Evolutionary conservation across 2,888 invertebrate genomes (phyloP).

Genomic region (Galeruca laticollis): DNA sequence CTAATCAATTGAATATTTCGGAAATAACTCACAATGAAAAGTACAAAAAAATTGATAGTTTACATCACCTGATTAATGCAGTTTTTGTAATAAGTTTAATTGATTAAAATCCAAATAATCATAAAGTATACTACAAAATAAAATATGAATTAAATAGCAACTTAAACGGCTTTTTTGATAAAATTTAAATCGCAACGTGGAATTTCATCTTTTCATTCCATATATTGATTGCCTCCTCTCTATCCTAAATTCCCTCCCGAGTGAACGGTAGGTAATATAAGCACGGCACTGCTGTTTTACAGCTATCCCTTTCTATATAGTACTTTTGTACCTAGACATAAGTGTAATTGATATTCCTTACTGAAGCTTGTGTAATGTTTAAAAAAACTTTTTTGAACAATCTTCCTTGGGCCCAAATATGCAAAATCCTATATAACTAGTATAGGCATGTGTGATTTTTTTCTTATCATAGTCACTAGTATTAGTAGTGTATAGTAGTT

Average conservation of each 20-base stretch:
- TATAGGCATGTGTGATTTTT: conserved; percentile 68
- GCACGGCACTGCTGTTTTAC: conserved; percentile 61
- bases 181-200: neutral
- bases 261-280: conserved; percentile 49
- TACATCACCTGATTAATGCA: no score
- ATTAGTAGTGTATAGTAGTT: conserved; percentile 60
- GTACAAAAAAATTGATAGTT: no score
- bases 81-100: no score
- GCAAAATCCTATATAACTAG: conserved; percentile 63
- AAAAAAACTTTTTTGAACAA: conserved; percentile 64
- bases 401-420: conserved; percentile 68
- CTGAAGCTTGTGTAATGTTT: conserved; percentile 59
- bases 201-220: conserved; percentile 41
- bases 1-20: no score
- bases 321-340: conserved; percentile 61
- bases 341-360: conserved; percentile 61
- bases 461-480: conserved; percentile 67
- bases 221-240: conserved; percentile 48
- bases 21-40: no score
- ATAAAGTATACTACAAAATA: neutral
- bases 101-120: no score
- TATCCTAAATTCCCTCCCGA: conserved; percentile 40
- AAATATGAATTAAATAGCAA: neutral
- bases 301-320: conserved; percentile 41
- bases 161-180: conserved; percentile 13